Evolutionary conservation across 2,113 vertebrate species (phyloP).

Genomic region (Azemiops feae): DNA sequence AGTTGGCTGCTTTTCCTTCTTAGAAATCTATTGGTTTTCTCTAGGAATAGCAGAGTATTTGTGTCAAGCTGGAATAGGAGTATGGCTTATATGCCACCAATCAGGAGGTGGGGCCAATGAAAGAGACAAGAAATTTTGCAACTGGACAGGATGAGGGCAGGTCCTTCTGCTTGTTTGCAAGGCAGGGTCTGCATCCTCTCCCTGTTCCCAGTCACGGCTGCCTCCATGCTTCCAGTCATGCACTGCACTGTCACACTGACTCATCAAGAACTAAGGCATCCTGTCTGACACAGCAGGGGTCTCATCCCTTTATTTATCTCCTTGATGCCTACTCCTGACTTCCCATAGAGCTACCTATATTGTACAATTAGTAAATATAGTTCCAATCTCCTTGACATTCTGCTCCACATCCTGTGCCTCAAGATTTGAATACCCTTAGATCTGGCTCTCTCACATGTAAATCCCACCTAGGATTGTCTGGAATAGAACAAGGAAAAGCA

Average conservation of each 20-base stretch:
- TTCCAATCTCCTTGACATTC: background rate
- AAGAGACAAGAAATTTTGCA: background rate
- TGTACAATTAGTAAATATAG: background rate
- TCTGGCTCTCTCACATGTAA: background rate
- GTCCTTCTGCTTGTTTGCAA: background rate
- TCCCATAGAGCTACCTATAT: background rate
- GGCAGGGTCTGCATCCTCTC: background rate
- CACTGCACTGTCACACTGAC: background rate
- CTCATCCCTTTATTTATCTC: background rate
- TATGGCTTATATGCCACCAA: constrained; percentile 1
- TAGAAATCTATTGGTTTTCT: background rate
- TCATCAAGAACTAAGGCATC: constrained; percentile 12
- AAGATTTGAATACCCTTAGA: background rate
- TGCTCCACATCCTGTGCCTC: background rate
- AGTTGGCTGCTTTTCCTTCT: background rate
- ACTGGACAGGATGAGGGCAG: constrained; percentile 4
- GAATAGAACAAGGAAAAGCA: background rate
- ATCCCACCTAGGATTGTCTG: background rate
- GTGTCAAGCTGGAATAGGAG: background rate
- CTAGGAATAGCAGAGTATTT: background rate
- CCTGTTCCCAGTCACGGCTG: background rate
- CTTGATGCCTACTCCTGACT: background rate
- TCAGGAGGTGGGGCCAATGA: background rate
- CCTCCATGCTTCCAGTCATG: constrained; percentile 3
- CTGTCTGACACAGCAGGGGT: background rate